Evolutionary conservation across 1,140 invertebrate genomes (phyloP).

Genomic region (Magallana gigas): DNA sequence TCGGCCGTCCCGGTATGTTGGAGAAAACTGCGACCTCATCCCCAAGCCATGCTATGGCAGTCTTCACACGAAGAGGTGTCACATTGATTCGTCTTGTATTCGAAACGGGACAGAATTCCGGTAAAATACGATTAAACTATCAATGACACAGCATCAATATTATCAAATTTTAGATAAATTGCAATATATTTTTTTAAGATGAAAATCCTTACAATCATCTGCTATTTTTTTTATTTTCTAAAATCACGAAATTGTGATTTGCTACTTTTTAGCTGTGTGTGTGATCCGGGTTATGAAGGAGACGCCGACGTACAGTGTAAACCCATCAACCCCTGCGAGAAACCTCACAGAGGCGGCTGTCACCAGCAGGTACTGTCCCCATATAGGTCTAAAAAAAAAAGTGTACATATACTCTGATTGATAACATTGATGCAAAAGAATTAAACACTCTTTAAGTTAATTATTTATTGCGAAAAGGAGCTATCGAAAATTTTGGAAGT

Average conservation of each 20-base stretch:
- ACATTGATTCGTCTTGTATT: constrained; percentile 53
- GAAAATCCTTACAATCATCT: no score
- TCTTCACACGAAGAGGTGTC: constrained; percentile 41
- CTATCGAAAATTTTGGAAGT: no score
- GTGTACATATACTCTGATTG: no score
- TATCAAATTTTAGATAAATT: no score
- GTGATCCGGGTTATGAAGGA: constrained; percentile 64
- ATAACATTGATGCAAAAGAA: no score
- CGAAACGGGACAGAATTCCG: neutral
- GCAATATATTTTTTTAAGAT: no score
- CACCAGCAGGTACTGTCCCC: constrained; percentile 62
- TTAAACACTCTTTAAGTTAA: no score
- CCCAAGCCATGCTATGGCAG: constrained; percentile 35
- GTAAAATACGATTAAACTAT: neutral
- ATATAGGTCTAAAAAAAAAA: no score
- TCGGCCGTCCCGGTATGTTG: constrained; percentile 47
- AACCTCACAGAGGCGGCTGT: constrained; percentile 64
- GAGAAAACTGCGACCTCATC: constrained; percentile 64
- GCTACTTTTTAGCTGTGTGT: constrained; percentile 58
- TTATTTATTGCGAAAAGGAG: no score
- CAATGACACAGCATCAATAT: no score
- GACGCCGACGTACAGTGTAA: constrained; percentile 56
- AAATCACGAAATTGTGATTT: no score
- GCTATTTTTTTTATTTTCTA: no score
- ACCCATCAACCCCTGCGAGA: constrained; percentile 65